Conservation (phyloP, 2,113 vertebrate genomes). For the Carassius gibelio region DNA sequence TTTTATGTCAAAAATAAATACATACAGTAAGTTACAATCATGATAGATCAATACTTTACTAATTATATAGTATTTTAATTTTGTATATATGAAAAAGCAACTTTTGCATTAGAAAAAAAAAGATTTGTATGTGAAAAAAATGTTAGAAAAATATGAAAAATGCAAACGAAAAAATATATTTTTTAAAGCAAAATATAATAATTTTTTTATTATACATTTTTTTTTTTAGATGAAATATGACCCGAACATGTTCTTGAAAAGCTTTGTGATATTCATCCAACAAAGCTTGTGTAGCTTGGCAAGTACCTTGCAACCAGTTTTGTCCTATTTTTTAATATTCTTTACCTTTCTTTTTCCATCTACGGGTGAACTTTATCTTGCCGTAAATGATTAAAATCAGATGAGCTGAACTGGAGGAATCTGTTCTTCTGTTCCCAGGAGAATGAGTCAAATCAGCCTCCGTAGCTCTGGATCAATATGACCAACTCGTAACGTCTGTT, state of each 20-base stretch:
- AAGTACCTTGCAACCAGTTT: background rate
- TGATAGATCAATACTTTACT: background rate
- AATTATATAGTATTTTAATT: background rate
- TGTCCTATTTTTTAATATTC: background rate
- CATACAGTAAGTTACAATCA: background rate
- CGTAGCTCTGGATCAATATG: constrained; percentile 60
- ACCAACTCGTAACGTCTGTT: constrained; percentile 63
- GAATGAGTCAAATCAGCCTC: constrained; percentile 69
- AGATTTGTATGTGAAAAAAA: too few species aligned
- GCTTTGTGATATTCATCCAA: background rate
- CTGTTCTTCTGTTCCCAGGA: constrained; percentile 60
- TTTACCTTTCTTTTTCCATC: background rate
- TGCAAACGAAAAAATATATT: too few species aligned
- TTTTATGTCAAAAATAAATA: background rate
- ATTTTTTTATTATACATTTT: background rate
- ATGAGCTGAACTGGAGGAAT: background rate
- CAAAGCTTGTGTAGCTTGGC: background rate
- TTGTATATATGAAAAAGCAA: background rate
- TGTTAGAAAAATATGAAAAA: too few species aligned
- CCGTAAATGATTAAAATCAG: background rate
- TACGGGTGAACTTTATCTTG: background rate
- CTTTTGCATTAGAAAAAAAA: background rate
- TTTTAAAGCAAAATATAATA: background rate
- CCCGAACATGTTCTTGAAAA: background rate
- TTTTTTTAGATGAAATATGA: background rate